Base-by-base conservation (phyloP, 2,113 vertebrate species). In the Cavia porcellus region DNA sequence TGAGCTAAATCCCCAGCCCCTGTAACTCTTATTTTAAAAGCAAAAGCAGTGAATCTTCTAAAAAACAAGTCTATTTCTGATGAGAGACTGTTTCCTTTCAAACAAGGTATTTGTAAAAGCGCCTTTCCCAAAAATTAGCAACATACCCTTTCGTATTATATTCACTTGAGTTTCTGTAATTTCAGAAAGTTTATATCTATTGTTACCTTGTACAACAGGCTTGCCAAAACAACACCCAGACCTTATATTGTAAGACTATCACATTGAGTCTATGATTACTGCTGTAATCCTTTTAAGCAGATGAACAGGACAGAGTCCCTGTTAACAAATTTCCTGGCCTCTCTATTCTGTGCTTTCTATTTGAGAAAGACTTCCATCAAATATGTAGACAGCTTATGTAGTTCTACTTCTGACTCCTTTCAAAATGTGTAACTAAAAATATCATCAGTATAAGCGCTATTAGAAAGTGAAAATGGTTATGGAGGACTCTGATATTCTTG, bases 71-170 rank as follows among this genome's bases (percentile, higher is more conserved):
- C 47, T 77, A 32, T 62, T 77, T 89, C 22, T 93, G 12, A 64
- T 81, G 22, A 96, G 30, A n/a, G 7, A 77, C 32, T 50, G 5
- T 85, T 28, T 85, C 12, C 19, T 70, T 83, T 89, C 45, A 82
- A 55, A 90, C 1, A 90, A 93, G 1, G 15, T 77, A 82, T 66
- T 3, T 25, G 1, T 85, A 82, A 80, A 17, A 90, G 0, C 7
- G 88, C 2, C 15, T 70, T 95, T 89, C 66, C 72, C 32, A 82
- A 90, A 92, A 94, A 62, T 82, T 72, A 94, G n/a, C 15, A 85
- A 93, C 59, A 52, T 2, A 50, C 57, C 68, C 35, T 77, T 5
- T 2, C 86, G 86, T 88, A 68, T 57, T 85, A n/a, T 59, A 85
- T 75, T 82, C 84, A 10, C 87, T 79, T n/a, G 25, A n/a, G 28